A percentile compares a stretch with the other conserved stretches of the same genome.
Evolutionary conservation across 2,113 vertebrate genomes (phyloP).

Genomic region (human): DNA sequence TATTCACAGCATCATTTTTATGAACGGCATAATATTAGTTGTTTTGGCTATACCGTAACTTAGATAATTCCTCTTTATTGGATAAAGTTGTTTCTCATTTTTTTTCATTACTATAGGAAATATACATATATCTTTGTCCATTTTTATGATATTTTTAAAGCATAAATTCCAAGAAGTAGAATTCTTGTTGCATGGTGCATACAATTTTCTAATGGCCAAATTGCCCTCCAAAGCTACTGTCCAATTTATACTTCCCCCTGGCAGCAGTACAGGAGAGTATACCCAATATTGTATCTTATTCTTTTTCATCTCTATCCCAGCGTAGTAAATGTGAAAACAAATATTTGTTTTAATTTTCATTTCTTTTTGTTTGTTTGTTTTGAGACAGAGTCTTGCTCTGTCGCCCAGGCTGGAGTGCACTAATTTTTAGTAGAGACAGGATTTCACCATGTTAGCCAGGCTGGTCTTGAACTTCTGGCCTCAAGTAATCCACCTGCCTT

Average conservation of each 20-base stretch:
- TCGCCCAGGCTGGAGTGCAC: no score
- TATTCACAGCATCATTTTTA: not conserved
- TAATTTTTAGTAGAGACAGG: no score
- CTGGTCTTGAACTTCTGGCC: no score
- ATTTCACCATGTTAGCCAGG: no score
- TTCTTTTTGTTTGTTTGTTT: no score
- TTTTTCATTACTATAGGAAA: not conserved
- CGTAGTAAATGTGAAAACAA: not conserved
- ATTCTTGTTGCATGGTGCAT: not conserved
- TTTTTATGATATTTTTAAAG: not conserved
- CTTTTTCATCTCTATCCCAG: not conserved
- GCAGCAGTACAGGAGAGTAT: not conserved
- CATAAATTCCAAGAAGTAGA: not conserved
- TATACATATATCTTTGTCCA: not conserved
- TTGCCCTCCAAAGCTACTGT: not conserved
- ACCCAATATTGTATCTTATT: not conserved
- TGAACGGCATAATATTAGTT: not conserved
- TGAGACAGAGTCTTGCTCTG: no score
- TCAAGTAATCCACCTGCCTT: no score
- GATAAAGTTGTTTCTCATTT: not conserved
- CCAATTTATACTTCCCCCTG: not conserved
- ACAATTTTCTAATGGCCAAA: not conserved
- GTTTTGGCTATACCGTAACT: not conserved
- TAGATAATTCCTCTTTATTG: not conserved
- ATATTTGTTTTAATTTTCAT: not conserved